A percentile compares a stretch with the other conserved stretches of the same genome.
phyloP scores from a whole-genome alignment of 2,888 invertebrate genomes.

The Dynastes hyllus region DNA sequence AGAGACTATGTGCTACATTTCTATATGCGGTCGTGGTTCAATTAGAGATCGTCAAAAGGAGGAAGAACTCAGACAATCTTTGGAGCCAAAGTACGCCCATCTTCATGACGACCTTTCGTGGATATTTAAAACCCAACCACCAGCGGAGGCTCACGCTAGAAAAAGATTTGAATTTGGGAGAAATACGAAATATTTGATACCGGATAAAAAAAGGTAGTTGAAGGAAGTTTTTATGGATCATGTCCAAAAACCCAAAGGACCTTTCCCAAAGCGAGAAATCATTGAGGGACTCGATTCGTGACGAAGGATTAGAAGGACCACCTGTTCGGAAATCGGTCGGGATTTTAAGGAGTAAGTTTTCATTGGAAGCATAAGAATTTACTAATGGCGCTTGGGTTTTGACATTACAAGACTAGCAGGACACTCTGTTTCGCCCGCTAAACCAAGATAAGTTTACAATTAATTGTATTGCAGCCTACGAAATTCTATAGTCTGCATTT shows the following conservation, averaged over 20 bases:
- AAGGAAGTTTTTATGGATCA: conserved; percentile 87
- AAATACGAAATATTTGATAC: conserved; percentile 85
- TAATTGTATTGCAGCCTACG: no score
- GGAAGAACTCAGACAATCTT: conserved; percentile 83
- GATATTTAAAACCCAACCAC: conserved; percentile 90
- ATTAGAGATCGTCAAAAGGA: conserved; percentile 92
- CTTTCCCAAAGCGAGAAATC: conserved; percentile 62
- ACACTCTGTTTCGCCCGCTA: no score
- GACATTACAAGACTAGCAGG: no score
- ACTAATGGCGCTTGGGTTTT: no score
- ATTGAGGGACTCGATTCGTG: conserved; percentile 40
- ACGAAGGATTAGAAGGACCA: conserved; percentile 18
- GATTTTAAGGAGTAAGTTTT: conserved; percentile 65
- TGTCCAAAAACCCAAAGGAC: conserved; percentile 68
- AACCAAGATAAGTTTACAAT: no score
- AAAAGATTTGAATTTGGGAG: conserved; percentile 89
- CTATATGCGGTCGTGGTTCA: conserved; percentile 92
- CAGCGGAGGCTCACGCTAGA: conserved; percentile 88
- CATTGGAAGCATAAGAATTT: no score
- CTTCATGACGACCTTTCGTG: conserved; percentile 91
- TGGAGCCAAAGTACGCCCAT: conserved; percentile 92
- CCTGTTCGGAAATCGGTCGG: conserved; percentile 59
- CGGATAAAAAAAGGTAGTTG: conserved; percentile 89
- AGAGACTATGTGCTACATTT: conserved; percentile 97
- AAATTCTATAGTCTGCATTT: no score